phyloP scores from a whole-genome alignment of 2,797 vertebrate genomes.

The Mergus octosetaceus region DNA sequence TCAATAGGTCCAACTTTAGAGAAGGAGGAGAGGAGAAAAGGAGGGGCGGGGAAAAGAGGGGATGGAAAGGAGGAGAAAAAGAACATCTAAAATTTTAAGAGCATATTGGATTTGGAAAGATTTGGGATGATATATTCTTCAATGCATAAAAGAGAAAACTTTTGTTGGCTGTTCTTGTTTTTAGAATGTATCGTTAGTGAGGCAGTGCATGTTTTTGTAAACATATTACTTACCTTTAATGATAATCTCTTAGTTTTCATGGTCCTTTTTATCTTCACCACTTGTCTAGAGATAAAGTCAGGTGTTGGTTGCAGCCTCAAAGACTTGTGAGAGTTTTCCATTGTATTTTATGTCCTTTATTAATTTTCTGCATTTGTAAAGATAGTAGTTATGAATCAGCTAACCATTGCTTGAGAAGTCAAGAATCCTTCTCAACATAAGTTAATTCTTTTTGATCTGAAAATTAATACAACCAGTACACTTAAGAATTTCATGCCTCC shows the following conservation, averaged over 20 bases:
- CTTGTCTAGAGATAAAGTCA: not conserved
- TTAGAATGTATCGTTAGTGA: not conserved
- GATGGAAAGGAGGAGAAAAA: not conserved
- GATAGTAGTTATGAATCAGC: not conserved
- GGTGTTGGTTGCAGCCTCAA: not conserved
- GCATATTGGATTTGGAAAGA: not conserved
- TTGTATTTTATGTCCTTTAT: not conserved
- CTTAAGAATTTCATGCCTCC: not conserved
- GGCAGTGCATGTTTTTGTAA: not conserved
- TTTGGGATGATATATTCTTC: not conserved
- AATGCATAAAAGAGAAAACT: not conserved
- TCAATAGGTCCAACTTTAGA: not conserved
- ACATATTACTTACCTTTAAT: not conserved
- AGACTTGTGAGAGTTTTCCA: not conserved
- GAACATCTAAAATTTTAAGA: not conserved
- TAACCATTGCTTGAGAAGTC: not conserved
- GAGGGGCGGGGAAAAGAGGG: too few relatives aligned
- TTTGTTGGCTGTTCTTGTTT: not conserved
- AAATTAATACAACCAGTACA: not conserved
- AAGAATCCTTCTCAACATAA: not conserved
- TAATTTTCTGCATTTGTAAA: not conserved
- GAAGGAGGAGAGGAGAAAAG: not conserved
- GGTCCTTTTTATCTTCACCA: not conserved
- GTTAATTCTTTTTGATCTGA: not conserved
- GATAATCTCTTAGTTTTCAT: not conserved